These are phyloP conservation scores for Fringilla coelebs DNA, from an alignment of 2,797 vertebrate species.

Conservation along the genomic window DNA sequence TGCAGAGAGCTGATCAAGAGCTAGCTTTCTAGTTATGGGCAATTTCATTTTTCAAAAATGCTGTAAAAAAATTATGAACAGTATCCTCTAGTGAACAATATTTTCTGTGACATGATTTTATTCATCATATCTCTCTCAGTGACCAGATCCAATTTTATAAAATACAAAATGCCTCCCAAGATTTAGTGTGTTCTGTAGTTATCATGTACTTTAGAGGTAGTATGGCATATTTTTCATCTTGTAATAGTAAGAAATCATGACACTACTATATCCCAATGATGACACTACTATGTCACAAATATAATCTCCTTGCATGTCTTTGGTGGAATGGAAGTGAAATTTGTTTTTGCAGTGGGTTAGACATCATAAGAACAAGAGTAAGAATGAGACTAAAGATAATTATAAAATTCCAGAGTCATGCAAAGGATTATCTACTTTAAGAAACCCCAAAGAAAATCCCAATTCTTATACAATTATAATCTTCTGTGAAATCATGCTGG, in stretches of 20 bases:
- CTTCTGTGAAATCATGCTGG: background rate
- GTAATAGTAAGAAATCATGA: background rate
- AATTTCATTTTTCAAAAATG: slow-evolving; percentile 10
- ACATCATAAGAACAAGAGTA: background rate
- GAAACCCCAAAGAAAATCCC: background rate
- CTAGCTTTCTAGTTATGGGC: background rate
- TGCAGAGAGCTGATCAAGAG: background rate
- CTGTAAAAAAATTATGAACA: background rate
- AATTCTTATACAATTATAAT: background rate
- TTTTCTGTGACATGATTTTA: background rate
- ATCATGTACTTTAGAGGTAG: background rate
- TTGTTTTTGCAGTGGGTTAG: background rate
- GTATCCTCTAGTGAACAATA: background rate
- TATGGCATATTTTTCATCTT: background rate
- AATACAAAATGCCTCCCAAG: background rate
- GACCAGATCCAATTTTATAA: background rate
- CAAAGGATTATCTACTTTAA: background rate
- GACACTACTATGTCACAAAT: background rate
- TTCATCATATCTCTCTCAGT: background rate
- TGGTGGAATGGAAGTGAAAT: background rate
- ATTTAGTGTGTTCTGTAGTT: background rate
- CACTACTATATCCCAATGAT: background rate
- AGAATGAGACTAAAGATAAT: background rate
- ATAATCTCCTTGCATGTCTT: background rate
- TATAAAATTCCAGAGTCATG: background rate